Conservation (phyloP, 2,113 vertebrate species). For the Drymodes brunneopygia region DNA sequence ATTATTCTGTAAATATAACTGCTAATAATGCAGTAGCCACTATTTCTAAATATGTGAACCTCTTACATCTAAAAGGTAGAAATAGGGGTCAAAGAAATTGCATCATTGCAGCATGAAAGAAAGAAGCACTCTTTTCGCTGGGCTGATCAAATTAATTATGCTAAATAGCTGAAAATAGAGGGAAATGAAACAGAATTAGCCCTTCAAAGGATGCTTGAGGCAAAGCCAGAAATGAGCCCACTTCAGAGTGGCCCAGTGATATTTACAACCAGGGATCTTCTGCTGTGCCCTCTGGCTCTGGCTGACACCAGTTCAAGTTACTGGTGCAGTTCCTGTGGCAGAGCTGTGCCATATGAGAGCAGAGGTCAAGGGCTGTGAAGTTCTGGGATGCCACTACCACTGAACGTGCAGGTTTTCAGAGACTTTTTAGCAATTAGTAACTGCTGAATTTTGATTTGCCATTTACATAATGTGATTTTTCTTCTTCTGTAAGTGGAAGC, state of each 20-base stretch:
- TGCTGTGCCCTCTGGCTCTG: background rate
- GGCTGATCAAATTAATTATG: conserved; percentile 86
- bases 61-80: background rate
- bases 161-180: conserved; percentile 68
- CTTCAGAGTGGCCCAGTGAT: conserved; percentile 44
- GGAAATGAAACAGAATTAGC: conserved; percentile 64
- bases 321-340: background rate
- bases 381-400: background rate
- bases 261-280: conserved; percentile 13
- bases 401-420: background rate
- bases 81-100: conserved; percentile 55
- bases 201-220: conserved; percentile 56
- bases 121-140: conserved; percentile 13
- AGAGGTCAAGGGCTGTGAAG: background rate
- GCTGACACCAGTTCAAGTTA: background rate
- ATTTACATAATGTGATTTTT: conserved; percentile 36
- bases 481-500: background rate
- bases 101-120: conserved; percentile 57
- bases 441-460: conserved; percentile 16
- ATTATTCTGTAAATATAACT: background rate
- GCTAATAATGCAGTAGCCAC: background rate
- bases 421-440: background rate
- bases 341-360: background rate
- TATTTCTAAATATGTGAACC: background rate
- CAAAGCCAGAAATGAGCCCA: conserved; percentile 51